Conservation (phyloP, 2,888 invertebrate genomes). For the Phyto melanocephala region DNA sequence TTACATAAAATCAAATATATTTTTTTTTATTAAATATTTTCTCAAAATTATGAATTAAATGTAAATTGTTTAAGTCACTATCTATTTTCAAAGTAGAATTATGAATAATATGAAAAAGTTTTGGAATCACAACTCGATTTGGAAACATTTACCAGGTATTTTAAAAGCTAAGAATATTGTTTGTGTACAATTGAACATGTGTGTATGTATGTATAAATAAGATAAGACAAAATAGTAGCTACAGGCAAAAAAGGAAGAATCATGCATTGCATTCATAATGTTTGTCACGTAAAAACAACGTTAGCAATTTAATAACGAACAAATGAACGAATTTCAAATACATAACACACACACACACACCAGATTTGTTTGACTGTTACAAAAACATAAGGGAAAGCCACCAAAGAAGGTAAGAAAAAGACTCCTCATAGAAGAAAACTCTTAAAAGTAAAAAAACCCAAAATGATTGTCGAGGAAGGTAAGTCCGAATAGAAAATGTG, state of each 20-base stretch:
- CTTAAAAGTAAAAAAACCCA: neutral
- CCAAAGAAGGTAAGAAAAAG: neutral
- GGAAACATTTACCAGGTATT: constrained; percentile 39
- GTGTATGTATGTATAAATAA: neutral
- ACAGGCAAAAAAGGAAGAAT: constrained; percentile 25
- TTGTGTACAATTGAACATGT: neutral
- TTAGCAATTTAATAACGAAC: constrained; percentile 64
- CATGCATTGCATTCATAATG: constrained; percentile 63
- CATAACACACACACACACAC: neutral
- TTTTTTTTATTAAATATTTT: no score
- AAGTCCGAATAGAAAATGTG: neutral
- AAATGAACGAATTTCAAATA: constrained; percentile 41
- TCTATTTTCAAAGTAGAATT: no score
- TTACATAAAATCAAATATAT: no score
- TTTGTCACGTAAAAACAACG: constrained; percentile 64
- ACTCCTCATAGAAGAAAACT: neutral
- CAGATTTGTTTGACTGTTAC: neutral
- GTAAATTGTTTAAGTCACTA: no score
- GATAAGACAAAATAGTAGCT: constrained; percentile 42
- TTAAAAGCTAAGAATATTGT: neutral
- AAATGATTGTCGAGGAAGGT: neutral
- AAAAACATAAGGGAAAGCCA: neutral
- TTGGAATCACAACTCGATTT: neutral
- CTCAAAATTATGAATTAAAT: no score
- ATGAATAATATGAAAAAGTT: no score